Evolutionary conservation across 2,888 invertebrate genomes (phyloP).

Genomic region (Koerneria pararmatus): DNA sequence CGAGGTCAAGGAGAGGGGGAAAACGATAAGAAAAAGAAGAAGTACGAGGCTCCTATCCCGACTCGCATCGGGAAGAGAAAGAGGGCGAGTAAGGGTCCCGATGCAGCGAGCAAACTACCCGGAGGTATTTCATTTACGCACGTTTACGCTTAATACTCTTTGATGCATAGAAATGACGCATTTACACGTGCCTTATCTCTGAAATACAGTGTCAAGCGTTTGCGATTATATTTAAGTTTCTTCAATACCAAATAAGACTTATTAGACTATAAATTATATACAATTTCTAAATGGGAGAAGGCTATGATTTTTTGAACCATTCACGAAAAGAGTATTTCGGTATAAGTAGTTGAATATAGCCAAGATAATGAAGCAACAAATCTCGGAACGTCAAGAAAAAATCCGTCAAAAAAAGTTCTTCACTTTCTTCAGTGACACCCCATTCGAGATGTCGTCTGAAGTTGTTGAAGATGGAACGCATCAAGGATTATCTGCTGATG

Average conservation of each 20-base stretch:
- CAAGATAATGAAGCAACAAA: no score
- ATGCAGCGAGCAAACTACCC: slow-evolving; percentile 93
- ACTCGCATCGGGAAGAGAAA: slow-evolving; percentile 88
- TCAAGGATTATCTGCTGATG: slow-evolving; percentile 97
- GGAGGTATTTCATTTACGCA: slow-evolving; percentile 68
- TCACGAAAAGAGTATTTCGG: no score
- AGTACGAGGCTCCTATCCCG: slow-evolving; percentile 97
- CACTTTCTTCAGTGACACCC: slow-evolving; percentile 82
- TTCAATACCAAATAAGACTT: no score
- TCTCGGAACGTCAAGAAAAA: no score
- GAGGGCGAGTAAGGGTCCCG: slow-evolving; percentile 80
- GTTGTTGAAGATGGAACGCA: slow-evolving; percentile 87
- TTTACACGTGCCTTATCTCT: no score
- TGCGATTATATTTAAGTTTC: no score
- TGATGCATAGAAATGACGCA: not conserved
- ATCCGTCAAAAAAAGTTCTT: no score
- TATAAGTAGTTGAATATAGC: no score
- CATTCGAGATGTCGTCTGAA: slow-evolving; percentile 93
- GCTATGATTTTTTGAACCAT: no score
- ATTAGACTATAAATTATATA: no score
- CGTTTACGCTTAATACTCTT: not conserved
- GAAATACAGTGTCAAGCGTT: no score
- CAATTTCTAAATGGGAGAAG: no score
- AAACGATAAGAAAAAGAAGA: slow-evolving; percentile 82
- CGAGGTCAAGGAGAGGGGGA: slow-evolving; percentile 47